Conservation (phyloP, 1,140 invertebrate genomes). For the Sinella curviseta region DNA sequence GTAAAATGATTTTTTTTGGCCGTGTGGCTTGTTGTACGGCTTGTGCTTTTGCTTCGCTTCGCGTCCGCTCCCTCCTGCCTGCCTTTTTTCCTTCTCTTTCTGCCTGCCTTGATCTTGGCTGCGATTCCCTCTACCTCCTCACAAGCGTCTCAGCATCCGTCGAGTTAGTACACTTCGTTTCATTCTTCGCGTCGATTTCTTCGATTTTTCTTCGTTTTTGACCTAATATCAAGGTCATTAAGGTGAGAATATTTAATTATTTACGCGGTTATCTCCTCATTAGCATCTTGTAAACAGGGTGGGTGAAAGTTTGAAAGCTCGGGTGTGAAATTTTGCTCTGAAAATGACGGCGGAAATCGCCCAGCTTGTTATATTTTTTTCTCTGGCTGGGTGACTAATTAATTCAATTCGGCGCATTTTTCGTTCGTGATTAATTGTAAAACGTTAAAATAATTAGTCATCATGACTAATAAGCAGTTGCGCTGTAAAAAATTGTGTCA, state of each 20-base stretch:
- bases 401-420: no score
- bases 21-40: background rate
- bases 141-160: conserved; percentile 25
- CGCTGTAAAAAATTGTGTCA: no score
- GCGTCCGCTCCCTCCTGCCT: background rate
- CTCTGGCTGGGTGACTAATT: no score
- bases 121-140: background rate
- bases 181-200: conserved; percentile 14
- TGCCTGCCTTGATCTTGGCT: background rate
- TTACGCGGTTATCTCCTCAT: background rate
- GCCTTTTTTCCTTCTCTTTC: background rate
- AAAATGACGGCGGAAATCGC: no score
- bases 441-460: no score
- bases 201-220: conserved; percentile 27
- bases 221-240: conserved; percentile 20
- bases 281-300: background rate
- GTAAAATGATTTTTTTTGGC: background rate
- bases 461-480: no score
- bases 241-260: conserved; percentile 5
- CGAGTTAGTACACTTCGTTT: conserved; percentile 9
- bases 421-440: no score
- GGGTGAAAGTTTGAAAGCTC: background rate
- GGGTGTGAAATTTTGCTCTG: no score
- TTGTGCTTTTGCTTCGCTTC: background rate
- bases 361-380: no score